These are phyloP conservation scores for Camelus bactrianus DNA, from an alignment of 2,113 vertebrate genomes.

Conservation along the genomic window DNA sequence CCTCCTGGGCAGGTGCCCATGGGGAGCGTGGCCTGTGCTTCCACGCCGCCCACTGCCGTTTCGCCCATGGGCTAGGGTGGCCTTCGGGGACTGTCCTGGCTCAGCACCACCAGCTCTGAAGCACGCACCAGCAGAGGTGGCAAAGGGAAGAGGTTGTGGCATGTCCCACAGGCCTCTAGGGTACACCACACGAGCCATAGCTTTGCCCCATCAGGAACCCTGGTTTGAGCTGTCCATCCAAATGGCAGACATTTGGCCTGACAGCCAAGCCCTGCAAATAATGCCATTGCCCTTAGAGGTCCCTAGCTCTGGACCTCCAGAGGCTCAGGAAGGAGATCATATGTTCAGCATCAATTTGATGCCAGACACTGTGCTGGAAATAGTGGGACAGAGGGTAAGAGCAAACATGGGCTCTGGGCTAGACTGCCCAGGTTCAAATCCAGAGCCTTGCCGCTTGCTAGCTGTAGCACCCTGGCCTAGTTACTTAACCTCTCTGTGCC, in stretches of 20 bases:
- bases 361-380: background rate
- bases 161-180: no score
- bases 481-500: background rate
- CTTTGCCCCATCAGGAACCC: accelerated
- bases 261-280: background rate
- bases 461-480: background rate
- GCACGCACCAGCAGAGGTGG: background rate
- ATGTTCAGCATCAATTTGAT: background rate
- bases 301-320: background rate
- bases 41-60: background rate
- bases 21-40: background rate
- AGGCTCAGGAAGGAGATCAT: background rate
- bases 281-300: background rate
- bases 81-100: background rate
- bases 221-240: background rate
- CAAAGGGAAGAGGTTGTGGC: accelerated
- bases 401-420: background rate
- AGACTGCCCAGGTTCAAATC: background rate
- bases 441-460: background rate
- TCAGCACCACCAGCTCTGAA: background rate
- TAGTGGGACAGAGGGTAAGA: background rate
- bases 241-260: background rate
- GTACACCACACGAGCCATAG: background rate
- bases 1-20: background rate
- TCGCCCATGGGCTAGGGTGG: background rate